phyloP scores from a whole-genome alignment of 2,888 invertebrate genomes.

The Drosophila percnosoma region DNA sequence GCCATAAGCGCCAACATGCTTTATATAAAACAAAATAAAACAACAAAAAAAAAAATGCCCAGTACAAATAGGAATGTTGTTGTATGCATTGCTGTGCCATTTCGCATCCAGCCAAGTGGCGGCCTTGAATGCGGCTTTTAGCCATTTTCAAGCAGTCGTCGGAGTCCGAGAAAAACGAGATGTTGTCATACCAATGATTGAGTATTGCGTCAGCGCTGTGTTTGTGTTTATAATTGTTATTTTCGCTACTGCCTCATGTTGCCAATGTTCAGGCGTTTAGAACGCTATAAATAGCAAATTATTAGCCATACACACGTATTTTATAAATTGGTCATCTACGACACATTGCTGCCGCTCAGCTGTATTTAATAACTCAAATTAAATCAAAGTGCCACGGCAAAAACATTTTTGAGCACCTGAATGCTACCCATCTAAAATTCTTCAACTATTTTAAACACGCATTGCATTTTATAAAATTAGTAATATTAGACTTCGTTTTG shows the following conservation, averaged over 20 bases:
- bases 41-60: neutral
- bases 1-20: slow-evolving; percentile 15
- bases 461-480: no score
- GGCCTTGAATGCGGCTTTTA: slow-evolving; percentile 67
- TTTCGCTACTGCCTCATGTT: slow-evolving; percentile 9
- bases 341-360: neutral
- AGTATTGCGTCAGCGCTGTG: slow-evolving; percentile 49
- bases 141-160: slow-evolving; percentile 51
- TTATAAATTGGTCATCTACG: slow-evolving; percentile 7
- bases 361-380: neutral
- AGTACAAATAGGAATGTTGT: slow-evolving; percentile 20
- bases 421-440: neutral
- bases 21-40: slow-evolving; percentile 1
- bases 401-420: neutral
- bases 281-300: slow-evolving; percentile 68
- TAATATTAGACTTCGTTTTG: neutral
- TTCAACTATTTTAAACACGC: neutral
- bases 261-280: slow-evolving; percentile 42
- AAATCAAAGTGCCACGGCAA: neutral
- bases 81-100: slow-evolving; percentile 27
- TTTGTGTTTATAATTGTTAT: slow-evolving; percentile 23
- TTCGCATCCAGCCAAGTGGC: slow-evolving; percentile 31
- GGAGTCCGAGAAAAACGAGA: slow-evolving; percentile 38
- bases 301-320: slow-evolving; percentile 44
- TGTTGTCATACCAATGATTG: slow-evolving; percentile 65